Base-by-base conservation (phyloP, 2,888 invertebrate species). In the Eupithecia exiguata region DNA sequence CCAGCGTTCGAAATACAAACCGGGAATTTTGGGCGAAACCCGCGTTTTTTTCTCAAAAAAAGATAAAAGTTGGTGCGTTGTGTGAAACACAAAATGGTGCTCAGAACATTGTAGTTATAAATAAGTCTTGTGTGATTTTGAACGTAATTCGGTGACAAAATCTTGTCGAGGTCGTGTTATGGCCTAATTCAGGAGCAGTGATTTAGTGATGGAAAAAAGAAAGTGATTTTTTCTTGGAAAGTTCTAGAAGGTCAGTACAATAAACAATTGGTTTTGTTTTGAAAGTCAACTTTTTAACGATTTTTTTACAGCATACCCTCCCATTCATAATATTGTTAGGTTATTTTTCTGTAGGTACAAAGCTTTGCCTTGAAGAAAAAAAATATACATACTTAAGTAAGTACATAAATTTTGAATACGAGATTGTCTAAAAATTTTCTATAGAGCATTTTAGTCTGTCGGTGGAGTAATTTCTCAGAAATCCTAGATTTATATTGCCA, bases 131-230 rank as follows among this genome's bases (percentile, higher is more conserved):
- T 79, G 83, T 83, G 81, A 80, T 84, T 86, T 84, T 85, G 80
- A 72, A 71, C 72, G 83, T 87, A 85, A 87, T 89, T 86, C 88
- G 88, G 90, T 91, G 91, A 92, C 89, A 91, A 40, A 87, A 86
- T 84, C 82, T 80, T 70, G 35, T 74, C 79, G 86, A 81, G 87
- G 82, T 84, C 85, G 81, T 72, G 76, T 74, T 79, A 78, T 78
- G 78, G 77, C 78, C 79, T 81, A 79, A 76, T 81, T 79, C 77
- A 79, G 74, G 71, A 77, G 78, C 78, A 78, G 78, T 77, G 77
- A 71, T 78, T 81, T 81, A 82, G 87, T 86, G 84, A 88, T 89
- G 86, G 86, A 86, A 83, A 84, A 84, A 53, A 84, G 84, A 83
- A 85, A 86, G 87, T 87, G 82, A 69, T 46, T 65, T 16, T n/a